Evolutionary conservation across 2,888 invertebrate genomes (phyloP), one percentile per base, ranked within the genome.

Genomic region (Keiferia lycopersicella): DNA sequence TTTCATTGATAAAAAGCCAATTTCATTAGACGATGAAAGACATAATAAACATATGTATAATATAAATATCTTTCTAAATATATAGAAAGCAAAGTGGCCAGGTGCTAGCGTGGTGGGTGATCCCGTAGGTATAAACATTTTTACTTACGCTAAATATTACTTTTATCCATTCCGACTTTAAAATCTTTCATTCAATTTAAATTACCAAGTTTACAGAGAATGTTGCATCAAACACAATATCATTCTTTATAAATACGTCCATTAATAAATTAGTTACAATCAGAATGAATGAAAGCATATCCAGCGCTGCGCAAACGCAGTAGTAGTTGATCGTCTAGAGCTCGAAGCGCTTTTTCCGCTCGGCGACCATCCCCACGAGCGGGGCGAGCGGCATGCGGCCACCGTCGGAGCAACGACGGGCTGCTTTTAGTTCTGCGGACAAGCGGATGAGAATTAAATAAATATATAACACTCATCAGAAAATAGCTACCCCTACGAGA

Each of bases 331-430:
- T 60, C 41, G 64, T 60, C 71, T 65, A 92, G 71, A 92, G 87
- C 84, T 95, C 94, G 89, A 95, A 95, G 82, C 93, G 93, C 86
- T 94, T 94, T 87, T 94, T 94, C 80, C 94, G 93, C 87, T 95
- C 95, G 78, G 95, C 95, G 88, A 95, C 95, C 93, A 95, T 93
- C 84, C 95, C 95, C 84, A 92, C 93, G 77, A 93, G 93, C 80
- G 94, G 93, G 80, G 88, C 88, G 84, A 89, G 82, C 78, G 92
- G 86, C 71, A 77, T 73, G 68, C 83, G 83, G 61, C 80, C 78
- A 74, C 86, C 82, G 71, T 82, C 84, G 71, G 88, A 82, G 76
- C 92, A 88, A 68, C 89, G 87, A 69, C 84, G 77, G 30, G 70
- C 69, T 64, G 77, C 66, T 69, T 76, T 88, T 74, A 88, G 76